Evolutionary conservation across 2,888 invertebrate species (phyloP), one percentile per base, ranked within the genome.

Genomic region (Spicauda simplicius): DNA sequence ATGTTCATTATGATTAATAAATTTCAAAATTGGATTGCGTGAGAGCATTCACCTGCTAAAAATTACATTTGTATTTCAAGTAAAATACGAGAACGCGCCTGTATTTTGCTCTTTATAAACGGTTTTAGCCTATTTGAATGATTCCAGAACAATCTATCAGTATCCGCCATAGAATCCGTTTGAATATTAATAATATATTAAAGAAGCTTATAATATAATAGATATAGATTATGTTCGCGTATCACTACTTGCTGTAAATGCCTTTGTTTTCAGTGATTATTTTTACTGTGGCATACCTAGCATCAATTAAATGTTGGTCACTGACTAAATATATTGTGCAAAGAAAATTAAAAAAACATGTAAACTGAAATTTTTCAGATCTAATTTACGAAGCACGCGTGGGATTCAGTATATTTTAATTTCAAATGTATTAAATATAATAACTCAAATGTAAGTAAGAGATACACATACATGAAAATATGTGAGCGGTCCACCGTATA

Each of bases 1-100:
- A 41, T n/a, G n/a, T 45, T n/a, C 8, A n/a, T n/a, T 45, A n/a
- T n/a, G 5, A n/a, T 45, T 45, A 45, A 6, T 45, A 5, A 5
- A 45, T 45, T 45, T 45, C 41, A 45, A 45, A 45, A 45, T 6
- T n/a, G n/a, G n/a, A 45, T n/a, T n/a, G 45, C 45, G 45, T 45
- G 45, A 45, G n/a, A 45, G 45, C 45, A 45, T n/a, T 45, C 45
- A 45, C n/a, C n/a, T 14, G 45, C n/a, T n/a, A 45, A n/a, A n/a
- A 45, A n/a, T 45, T 45, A 45, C 45, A 45, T 7, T 14, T 45
- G 45, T 45, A 45, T 45, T 10, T 14, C n/a, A n/a, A 45, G 45
- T 45, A 45, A n/a, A 45, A 45, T n/a, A n/a, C 11, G 45, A n/a
- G 45, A 45, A 45, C 45, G 5, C 45, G n/a, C n/a, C 45, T 45